A percentile compares a stretch with the other conserved stretches of the same genome.
phyloP scores from a whole-genome alignment of 2,113 vertebrate genomes.

The Psittacula cyanocephala region DNA sequence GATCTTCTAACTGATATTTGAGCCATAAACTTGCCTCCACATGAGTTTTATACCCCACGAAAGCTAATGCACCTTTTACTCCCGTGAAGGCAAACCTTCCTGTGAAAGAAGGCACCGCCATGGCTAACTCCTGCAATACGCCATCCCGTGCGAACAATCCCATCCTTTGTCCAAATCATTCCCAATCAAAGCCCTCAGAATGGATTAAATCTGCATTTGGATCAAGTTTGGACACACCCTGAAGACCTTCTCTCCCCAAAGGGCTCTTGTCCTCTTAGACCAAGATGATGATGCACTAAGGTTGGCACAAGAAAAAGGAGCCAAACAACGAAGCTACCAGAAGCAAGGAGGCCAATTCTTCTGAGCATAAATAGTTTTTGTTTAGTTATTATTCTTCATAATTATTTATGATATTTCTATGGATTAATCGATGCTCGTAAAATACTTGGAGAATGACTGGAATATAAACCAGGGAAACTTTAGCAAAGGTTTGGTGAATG shows the following conservation, averaged over 20 bases:
- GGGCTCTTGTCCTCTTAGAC: background rate
- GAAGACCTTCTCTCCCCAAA: background rate
- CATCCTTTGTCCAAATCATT: background rate
- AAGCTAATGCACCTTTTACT: background rate
- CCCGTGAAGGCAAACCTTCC: background rate
- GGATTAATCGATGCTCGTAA: conserved; percentile 54
- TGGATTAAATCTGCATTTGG: fast-evolving
- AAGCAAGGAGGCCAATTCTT: background rate
- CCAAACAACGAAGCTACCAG: background rate
- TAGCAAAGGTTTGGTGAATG: background rate
- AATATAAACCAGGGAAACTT: background rate
- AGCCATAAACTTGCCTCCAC: background rate
- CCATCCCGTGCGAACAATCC: background rate
- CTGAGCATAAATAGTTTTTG: background rate
- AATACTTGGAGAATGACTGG: background rate
- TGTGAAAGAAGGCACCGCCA: background rate
- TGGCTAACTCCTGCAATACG: background rate
- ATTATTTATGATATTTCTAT: conserved; percentile 59
- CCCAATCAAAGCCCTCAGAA: background rate
- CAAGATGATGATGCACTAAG: background rate
- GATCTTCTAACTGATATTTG: conserved; percentile 6
- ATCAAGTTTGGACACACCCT: background rate
- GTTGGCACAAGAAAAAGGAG: background rate
- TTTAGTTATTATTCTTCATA: conserved; percentile 51
- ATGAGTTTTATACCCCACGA: background rate